A percentile compares a stretch with the other conserved stretches of the same genome.
Evolutionary conservation across 2,797 vertebrate species (phyloP).

Genomic region (Botia kubotai): DNA sequence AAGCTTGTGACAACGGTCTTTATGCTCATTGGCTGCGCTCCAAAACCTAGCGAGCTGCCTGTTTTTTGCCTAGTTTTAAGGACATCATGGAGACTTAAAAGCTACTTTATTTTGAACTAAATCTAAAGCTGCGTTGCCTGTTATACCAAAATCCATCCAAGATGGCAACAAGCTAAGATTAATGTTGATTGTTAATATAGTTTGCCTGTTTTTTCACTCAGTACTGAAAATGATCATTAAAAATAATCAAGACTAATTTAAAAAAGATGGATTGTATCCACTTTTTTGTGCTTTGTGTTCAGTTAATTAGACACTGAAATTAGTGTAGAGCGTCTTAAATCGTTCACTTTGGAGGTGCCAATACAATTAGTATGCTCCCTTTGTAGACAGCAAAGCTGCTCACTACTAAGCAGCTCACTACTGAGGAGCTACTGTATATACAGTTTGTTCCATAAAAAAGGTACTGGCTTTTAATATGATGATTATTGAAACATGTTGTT

Average conservation of each 20-base stretch:
- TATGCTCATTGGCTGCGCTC: background rate
- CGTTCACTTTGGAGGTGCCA: too few relatives aligned
- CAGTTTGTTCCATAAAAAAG: background rate
- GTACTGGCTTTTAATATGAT: background rate
- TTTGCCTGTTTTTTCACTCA: background rate
- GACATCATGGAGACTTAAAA: background rate
- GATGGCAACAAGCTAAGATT: background rate
- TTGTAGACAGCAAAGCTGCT: too few relatives aligned
- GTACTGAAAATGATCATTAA: background rate
- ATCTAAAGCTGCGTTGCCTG: background rate
- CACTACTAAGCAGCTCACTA: too few relatives aligned
- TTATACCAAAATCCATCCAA: background rate
- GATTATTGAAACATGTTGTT: constrained; percentile 6
- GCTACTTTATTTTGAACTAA: background rate
- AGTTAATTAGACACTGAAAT: background rate
- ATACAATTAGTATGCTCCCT: too few relatives aligned
- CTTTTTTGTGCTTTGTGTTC: background rate
- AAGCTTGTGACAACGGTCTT: background rate
- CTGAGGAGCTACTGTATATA: background rate
- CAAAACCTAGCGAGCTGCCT: background rate
- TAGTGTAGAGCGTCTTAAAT: too few relatives aligned
- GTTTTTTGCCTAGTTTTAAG: background rate
- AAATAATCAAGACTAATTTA: background rate
- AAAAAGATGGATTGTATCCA: too few relatives aligned
- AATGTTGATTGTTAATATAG: background rate